phyloP scores from a whole-genome alignment of 2,888 invertebrate species.

The Notodonta dromedarius region DNA sequence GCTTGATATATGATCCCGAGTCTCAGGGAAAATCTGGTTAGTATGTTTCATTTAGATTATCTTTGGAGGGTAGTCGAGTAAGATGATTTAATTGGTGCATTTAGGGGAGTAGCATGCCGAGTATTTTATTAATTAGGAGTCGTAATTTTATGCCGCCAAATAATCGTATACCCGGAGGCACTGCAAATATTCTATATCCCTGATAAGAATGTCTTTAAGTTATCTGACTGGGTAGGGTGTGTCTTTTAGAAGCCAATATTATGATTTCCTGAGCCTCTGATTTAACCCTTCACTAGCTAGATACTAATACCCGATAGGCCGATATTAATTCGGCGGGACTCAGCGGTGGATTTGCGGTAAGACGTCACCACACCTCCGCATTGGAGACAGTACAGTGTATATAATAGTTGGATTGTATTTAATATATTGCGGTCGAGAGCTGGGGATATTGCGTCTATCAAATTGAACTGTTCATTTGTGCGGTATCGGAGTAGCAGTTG shows the following conservation, averaged over 20 bases:
- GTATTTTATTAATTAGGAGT: neutral
- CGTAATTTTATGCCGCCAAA: neutral
- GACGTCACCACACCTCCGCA: constrained; percentile 1
- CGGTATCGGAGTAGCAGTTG: neutral
- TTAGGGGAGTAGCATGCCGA: neutral
- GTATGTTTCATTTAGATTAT: constrained; percentile 55
- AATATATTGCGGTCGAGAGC: constrained; percentile 1
- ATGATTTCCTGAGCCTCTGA: neutral
- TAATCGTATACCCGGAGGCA: too few relatives aligned
- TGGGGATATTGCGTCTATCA: constrained; percentile 8
- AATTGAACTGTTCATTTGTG: constrained; percentile 4
- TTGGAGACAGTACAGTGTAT: neutral
- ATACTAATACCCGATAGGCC: neutral
- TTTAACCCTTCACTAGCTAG: neutral
- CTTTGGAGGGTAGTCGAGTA: constrained; percentile 15
- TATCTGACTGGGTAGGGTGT: too few relatives aligned
- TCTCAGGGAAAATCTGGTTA: constrained; percentile 48
- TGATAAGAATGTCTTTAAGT: too few relatives aligned
- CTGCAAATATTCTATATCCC: too few relatives aligned
- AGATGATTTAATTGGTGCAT: constrained; percentile 8
- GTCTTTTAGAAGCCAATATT: neutral
- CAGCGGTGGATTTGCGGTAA: neutral
- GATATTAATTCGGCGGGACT: neutral
- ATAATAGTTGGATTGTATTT: constrained; percentile 1
- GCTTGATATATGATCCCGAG: constrained; percentile 54